Evolutionary conservation across 2,888 invertebrate genomes (phyloP).

Genomic region (Drosophila histrio): DNA sequence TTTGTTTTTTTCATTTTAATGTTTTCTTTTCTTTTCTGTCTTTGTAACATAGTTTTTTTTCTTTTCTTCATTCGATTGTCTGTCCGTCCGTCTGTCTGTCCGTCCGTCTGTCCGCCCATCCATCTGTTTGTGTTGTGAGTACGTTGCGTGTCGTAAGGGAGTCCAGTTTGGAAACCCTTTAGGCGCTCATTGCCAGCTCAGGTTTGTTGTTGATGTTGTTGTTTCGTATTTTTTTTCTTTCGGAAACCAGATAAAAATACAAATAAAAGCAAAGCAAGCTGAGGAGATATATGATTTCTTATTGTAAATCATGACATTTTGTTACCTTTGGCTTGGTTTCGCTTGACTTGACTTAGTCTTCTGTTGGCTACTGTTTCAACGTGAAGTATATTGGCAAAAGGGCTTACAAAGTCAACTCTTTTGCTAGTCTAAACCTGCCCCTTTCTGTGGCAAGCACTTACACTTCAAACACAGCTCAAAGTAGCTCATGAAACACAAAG

Average conservation of each 20-base stretch:
- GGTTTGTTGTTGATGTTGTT: conserved; percentile 34
- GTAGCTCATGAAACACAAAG: conserved; percentile 13
- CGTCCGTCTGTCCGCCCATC: conserved; percentile 18
- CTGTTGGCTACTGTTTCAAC: conserved; percentile 63
- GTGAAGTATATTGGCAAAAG: too few relatives aligned
- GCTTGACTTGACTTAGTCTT: conserved; percentile 49
- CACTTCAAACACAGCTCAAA: conserved; percentile 1
- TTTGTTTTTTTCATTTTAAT: conserved; percentile 59
- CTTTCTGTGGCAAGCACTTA: neutral
- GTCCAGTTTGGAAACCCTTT: conserved; percentile 72
- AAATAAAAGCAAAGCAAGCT: conserved; percentile 22
- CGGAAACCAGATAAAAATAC: conserved; percentile 65
- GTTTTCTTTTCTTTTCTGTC: conserved; percentile 50
- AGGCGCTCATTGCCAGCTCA: conserved; percentile 76
- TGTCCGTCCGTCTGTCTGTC: conserved; percentile 13
- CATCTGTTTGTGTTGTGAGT: conserved; percentile 48
- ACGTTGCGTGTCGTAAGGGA: conserved; percentile 30
- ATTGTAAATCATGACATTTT: conserved; percentile 79
- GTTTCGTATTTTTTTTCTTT: conserved; percentile 13
- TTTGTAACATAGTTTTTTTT: conserved; percentile 75
- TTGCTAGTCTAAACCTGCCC: neutral
- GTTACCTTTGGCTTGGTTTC: conserved; percentile 54
- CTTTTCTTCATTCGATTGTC: conserved; percentile 30
- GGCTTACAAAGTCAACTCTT: neutral
- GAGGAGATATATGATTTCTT: conserved; percentile 71